A percentile compares a stretch with the other conserved stretches of the same genome.
Evolutionary conservation across 2,888 invertebrate genomes (phyloP).

Genomic region (Coremacera marginata): DNA sequence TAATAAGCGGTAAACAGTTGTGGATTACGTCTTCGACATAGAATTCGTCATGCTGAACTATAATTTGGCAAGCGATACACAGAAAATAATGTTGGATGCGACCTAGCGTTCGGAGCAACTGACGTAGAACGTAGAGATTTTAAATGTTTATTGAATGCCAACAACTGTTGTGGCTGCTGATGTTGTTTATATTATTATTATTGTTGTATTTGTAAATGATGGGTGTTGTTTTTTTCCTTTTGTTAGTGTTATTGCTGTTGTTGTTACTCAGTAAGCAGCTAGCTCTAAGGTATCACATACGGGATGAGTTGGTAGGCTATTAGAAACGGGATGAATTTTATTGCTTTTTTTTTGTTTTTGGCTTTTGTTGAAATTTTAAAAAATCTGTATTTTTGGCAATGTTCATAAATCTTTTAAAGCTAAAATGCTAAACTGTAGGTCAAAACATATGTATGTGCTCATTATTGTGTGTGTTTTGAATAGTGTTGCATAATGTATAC

Average conservation of each 20-base stretch:
- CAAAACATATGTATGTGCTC: too few species aligned
- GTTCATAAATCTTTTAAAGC: not conserved
- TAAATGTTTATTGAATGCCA: constrained; percentile 5
- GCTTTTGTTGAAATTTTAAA: constrained; percentile 16
- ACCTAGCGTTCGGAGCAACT: not conserved
- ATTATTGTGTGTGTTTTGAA: too few species aligned
- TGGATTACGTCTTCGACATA: not conserved
- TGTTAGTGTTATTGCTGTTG: not conserved
- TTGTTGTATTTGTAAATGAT: too few species aligned
- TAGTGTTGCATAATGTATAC: too few species aligned
- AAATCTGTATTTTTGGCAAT: constrained; percentile 22
- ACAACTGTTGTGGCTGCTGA: not conserved
- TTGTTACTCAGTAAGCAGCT: not conserved
- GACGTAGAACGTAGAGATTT: not conserved
- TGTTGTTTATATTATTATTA: not conserved
- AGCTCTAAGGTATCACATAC: too few species aligned
- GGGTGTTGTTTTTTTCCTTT: not conserved
- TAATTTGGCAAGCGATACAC: not conserved
- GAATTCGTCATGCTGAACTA: constrained; percentile 2
- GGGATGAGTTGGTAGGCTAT: too few species aligned
- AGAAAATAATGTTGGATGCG: not conserved
- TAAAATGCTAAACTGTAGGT: not conserved
- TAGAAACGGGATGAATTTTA: not conserved
- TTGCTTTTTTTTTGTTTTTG: not conserved
- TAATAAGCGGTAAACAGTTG: not conserved